Percentiles rank a stretch among this genome's conserved stretches.
These are phyloP conservation scores for Alethe diademata DNA, from an alignment of 2,113 vertebrate genomes.

Conservation along the genomic window DNA sequence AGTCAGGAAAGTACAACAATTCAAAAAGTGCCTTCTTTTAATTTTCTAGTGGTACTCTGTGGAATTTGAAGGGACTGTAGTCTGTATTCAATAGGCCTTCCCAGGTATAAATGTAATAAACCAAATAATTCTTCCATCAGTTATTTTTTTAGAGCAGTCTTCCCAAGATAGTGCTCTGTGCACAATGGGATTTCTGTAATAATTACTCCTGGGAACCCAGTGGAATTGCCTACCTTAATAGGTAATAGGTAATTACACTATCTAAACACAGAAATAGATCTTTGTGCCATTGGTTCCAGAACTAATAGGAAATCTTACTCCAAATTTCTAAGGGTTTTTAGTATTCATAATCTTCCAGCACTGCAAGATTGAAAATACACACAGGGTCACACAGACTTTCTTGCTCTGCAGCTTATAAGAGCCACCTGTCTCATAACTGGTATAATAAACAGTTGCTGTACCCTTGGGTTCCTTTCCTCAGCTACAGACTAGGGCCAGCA, in stretches of 20 bases:
- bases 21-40: neutral
- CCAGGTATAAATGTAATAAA: neutral
- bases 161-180: neutral
- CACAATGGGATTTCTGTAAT: conserved; percentile 27
- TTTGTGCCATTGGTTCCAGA: neutral
- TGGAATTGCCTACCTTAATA: neutral
- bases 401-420: neutral
- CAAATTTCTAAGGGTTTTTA: neutral
- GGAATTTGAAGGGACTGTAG: neutral
- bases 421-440: neutral
- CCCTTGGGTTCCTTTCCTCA: neutral
- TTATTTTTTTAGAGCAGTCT: neutral
- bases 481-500: neutral
- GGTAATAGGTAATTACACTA: conserved; percentile 14
- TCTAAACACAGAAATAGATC: conserved; percentile 23
- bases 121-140: neutral
- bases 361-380: neutral
- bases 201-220: conserved; percentile 32
- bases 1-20: neutral
- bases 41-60: neutral
- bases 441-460: neutral
- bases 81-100: neutral
- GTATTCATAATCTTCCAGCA: neutral
- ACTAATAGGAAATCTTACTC: neutral
- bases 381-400: neutral